Percentiles rank a stretch among this genome's conserved stretches.
Evolutionary conservation across 2,888 invertebrate species (phyloP).

Genomic region (Copidosoma aretas): DNA sequence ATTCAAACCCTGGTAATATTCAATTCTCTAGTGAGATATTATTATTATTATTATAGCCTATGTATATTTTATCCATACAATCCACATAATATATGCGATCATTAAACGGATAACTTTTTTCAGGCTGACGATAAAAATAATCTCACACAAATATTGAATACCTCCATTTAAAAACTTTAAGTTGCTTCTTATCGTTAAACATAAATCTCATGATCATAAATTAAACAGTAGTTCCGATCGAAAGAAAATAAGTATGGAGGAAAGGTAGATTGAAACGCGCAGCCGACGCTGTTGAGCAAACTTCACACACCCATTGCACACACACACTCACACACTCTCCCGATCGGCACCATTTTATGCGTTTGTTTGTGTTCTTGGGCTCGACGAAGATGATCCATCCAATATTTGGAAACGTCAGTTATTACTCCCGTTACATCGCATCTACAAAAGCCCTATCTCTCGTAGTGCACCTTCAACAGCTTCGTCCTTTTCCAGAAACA

Average conservation of each 20-base stretch:
- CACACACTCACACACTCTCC: neutral
- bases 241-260: neutral
- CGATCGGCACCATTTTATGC: neutral
- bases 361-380: neutral
- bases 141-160: slow-evolving; percentile 9
- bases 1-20: too few relatives aligned
- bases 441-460: slow-evolving; percentile 90
- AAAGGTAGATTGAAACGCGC: neutral
- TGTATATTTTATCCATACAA: too few relatives aligned
- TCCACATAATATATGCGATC: too few relatives aligned
- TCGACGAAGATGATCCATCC: slow-evolving; percentile 11
- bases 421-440: slow-evolving; percentile 26
- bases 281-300: neutral
- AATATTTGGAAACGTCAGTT: neutral
- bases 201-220: neutral
- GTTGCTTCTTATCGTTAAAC: neutral
- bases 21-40: too few relatives aligned
- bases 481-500: slow-evolving; percentile 74
- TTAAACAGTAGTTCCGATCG: neutral
- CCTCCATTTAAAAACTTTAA: neutral
- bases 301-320: too few relatives aligned
- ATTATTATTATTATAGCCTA: too few relatives aligned
- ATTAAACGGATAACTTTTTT: neutral
- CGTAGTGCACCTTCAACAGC: slow-evolving; percentile 91
- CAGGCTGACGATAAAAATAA: slow-evolving; percentile 2